Base-by-base conservation (phyloP, 2,797 vertebrate species). In the Pampus argenteus region DNA sequence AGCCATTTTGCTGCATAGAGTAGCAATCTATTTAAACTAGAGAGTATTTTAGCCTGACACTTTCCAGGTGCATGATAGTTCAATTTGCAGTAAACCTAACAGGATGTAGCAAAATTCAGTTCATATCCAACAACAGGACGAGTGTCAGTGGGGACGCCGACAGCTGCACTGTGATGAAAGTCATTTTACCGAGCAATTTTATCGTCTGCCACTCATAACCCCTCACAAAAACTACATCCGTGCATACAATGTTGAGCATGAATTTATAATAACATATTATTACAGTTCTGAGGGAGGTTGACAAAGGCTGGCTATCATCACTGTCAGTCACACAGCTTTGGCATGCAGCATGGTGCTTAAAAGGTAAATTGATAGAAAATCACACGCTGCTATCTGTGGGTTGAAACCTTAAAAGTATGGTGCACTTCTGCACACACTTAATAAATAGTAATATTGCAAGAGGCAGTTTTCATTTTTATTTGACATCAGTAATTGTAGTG, bases 251-350 rank as follows among this genome's bases (percentile, higher is more conserved):
- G 63, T 72, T 71, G 69, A 75, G 69, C 59, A 70, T 69, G 73
- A 62, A 86, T 81, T 76, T 63, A 83, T 85, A 86, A 86, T 84
- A 81, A 84, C 82, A 76, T 72, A 70, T 74, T 74, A 80, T 82
- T 82, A 67, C 38, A 47, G 71, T 60, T 82, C 42, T 67, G 73
- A 86, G 48, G 49, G 69, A 79, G 55, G 70, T 47, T 81, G 74
- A 69, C 78, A 86, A 65, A 83, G 45, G 55, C 70, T 38, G 34
- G 20, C 59, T 71, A 62, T 81, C 57, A 54, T 84, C 70, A 68
- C 59, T 61, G 81, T 81, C 78, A 47, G 66, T 78, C 85, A 65
- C 51, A 36, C 11, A 0, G 59, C 23, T 29, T 29, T 29, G 23
- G 61, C 63, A 71, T 73, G 76, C 69, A 56, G 58, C 34, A 22